Conservation (phyloP, 1,140 invertebrate genomes). For the Agraylea sexmaculata region DNA sequence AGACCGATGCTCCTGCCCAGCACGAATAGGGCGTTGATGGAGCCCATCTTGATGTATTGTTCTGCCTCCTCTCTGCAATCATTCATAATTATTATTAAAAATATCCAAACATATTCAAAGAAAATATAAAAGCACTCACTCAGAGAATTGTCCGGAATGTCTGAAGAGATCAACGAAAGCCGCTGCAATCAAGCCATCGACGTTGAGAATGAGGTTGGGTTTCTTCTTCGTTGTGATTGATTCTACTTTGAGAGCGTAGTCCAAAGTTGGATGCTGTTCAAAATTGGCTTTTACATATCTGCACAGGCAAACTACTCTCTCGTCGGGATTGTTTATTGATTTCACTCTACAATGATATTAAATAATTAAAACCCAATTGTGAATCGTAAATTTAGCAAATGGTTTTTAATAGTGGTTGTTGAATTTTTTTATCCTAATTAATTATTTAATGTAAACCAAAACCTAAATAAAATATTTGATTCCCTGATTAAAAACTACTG, state of each 20-base stretch:
- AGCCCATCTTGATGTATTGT: slow-evolving; percentile 95
- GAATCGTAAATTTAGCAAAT: too few species aligned
- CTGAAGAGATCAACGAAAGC: slow-evolving; percentile 95
- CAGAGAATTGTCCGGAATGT: slow-evolving; percentile 85
- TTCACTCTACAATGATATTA: slow-evolving; percentile 79
- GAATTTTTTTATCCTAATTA: too few species aligned
- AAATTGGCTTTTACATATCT: slow-evolving; percentile 92
- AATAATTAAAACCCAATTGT: too few species aligned
- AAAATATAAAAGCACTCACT: slow-evolving; percentile 37
- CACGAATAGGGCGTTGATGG: slow-evolving; percentile 97
- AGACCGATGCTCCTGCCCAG: slow-evolving; percentile 97
- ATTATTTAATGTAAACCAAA: too few species aligned
- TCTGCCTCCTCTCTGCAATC: slow-evolving; percentile 81
- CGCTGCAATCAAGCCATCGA: slow-evolving; percentile 96
- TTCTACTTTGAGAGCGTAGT: slow-evolving; percentile 95
- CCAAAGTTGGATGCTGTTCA: slow-evolving; percentile 80
- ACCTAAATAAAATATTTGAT: too few species aligned
- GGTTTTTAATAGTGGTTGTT: too few species aligned
- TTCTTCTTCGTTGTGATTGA: slow-evolving; percentile 99
- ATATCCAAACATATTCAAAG: neutral
- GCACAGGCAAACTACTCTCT: slow-evolving; percentile 91
- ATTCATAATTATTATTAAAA: neutral
- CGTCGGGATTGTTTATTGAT: slow-evolving; percentile 99
- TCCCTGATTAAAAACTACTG: too few species aligned
- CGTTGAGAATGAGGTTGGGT: slow-evolving; percentile 97